Evolutionary conservation across 2,113 vertebrate genomes (phyloP).

Genomic region (Saimiri boliviensis): DNA sequence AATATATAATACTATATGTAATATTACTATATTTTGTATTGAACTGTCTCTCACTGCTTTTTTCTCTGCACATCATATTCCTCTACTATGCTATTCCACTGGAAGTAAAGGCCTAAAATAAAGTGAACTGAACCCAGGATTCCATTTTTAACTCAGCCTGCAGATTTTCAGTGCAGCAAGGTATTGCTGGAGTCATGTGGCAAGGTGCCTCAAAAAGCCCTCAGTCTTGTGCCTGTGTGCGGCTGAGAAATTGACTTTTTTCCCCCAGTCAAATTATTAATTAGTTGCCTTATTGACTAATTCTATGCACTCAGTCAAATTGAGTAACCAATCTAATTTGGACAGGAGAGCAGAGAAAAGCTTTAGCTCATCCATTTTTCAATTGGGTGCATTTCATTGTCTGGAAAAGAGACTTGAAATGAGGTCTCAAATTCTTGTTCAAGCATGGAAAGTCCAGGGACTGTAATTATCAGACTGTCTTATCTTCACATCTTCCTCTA

Average conservation of each 20-base stretch:
- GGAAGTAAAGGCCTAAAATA: not conserved
- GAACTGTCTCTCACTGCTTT: not conserved
- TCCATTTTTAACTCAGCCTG: not conserved
- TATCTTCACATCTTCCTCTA: not conserved
- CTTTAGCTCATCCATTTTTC: constrained; percentile 57
- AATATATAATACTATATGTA: not conserved
- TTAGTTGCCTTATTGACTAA: constrained; percentile 78
- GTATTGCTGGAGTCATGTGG: not conserved
- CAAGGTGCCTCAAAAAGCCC: not conserved
- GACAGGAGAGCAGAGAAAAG: not conserved
- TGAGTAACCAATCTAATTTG: constrained; percentile 69
- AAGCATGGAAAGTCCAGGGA: not conserved
- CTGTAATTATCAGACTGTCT: not conserved
- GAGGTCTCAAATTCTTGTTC: not conserved
- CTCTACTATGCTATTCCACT: not conserved
- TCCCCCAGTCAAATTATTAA: constrained; percentile 66
- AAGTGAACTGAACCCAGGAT: not conserved
- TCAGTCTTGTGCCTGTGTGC: not conserved
- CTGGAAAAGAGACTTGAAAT: not conserved
- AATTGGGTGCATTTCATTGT: not conserved
- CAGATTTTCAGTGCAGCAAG: accelerated
- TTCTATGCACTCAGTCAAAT: constrained; percentile 75
- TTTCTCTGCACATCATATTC: not conserved
- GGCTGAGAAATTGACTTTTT: constrained; percentile 28
- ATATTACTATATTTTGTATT: not conserved